Conservation (phyloP, 2,113 vertebrate genomes). For the Neolamprologus hecqui region DNA sequence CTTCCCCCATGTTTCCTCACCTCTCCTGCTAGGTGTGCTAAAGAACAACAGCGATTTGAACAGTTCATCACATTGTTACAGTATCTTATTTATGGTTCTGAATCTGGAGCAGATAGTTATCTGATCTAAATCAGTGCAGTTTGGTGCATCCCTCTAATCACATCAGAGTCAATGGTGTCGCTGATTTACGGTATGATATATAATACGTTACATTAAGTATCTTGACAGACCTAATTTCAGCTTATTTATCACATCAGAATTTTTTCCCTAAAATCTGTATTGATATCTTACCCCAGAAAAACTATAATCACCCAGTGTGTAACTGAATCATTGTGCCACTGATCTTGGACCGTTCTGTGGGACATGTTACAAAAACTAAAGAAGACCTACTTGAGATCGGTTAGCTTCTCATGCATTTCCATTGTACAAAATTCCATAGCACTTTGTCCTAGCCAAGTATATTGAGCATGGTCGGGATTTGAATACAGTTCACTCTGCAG, state of each 20-base stretch:
- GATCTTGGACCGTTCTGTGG: not conserved
- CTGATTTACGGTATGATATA: not conserved
- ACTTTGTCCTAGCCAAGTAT: not conserved
- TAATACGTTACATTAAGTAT: not conserved
- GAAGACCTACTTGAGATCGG: not conserved
- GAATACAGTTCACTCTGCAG: not conserved
- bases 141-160: not conserved
- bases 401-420: not conserved
- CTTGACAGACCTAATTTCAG: not conserved
- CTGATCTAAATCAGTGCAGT: not conserved
- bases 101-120: not conserved
- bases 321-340: not conserved
- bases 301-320: not conserved
- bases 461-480: not conserved
- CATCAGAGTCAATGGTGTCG: not conserved
- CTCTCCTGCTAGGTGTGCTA: not conserved
- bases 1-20: not conserved
- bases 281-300: not conserved
- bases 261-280: not conserved
- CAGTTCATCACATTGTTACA: not conserved
- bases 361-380: not conserved
- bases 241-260: not conserved
- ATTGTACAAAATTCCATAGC: not conserved
- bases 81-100: not conserved
- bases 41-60: not conserved